Percentiles rank a stretch among this genome's conserved stretches.
These are phyloP conservation scores for Phocoena sinus DNA, from an alignment of 2,113 vertebrate genomes.

Conservation along the genomic window DNA sequence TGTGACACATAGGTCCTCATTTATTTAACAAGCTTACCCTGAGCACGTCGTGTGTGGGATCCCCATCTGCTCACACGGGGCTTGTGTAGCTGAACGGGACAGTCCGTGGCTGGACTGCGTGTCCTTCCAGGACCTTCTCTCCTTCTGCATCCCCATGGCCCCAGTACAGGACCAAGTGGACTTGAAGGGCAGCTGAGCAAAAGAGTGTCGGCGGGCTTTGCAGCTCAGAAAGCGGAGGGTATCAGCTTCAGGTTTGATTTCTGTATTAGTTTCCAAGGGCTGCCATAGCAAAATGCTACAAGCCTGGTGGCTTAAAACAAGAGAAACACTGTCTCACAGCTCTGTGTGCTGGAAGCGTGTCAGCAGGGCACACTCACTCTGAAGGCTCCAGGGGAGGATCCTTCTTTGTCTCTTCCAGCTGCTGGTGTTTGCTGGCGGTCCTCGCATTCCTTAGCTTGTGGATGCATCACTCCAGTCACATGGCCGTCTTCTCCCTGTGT, in stretches of 20 bases:
- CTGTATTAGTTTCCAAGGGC: background rate
- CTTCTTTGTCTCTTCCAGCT: background rate
- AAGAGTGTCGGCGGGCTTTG: background rate
- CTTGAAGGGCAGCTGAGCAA: background rate
- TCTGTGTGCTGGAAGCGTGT: background rate
- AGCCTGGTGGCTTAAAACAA: background rate
- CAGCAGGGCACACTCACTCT: background rate
- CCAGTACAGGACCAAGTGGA: fast-evolving
- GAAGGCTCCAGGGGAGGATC: background rate
- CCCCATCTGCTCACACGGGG: background rate
- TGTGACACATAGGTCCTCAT: no score
- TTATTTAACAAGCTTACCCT: background rate
- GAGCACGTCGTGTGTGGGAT: background rate
- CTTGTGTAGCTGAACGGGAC: no score
- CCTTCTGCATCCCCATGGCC: background rate
- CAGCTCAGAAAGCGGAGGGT: background rate
- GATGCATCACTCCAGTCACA: background rate
- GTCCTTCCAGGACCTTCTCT: background rate
- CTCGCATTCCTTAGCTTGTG: background rate
- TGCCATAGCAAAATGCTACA: background rate
- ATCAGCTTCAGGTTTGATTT: background rate
- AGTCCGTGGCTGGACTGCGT: background rate
- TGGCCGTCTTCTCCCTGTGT: background rate
- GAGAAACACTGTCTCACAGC: background rate
- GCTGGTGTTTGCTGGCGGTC: background rate